phyloP scores from a whole-genome alignment of 2,888 invertebrate genomes.

The Dryadula phaetusa region DNA sequence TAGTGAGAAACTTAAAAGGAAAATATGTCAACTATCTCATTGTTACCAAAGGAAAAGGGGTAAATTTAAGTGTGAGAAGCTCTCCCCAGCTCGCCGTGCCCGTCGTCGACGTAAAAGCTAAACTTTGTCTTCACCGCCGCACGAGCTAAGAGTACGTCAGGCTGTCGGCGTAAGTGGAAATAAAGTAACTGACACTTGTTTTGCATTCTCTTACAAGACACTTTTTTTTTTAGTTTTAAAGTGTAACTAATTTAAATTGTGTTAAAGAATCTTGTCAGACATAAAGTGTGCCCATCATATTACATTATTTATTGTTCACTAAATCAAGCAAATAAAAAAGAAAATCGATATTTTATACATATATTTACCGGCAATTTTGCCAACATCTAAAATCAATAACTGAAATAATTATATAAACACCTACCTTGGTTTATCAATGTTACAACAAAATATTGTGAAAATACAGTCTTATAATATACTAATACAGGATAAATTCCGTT shows the following conservation, averaged over 20 bases:
- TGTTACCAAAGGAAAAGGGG: constrained; percentile 9
- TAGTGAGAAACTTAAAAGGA: background rate
- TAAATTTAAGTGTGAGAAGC: constrained; percentile 8
- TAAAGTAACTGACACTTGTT: constrained; percentile 4
- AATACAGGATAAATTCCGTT: background rate
- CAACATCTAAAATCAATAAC: no score
- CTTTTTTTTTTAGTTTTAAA: background rate
- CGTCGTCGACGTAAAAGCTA: constrained; percentile 5
- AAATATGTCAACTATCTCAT: constrained; percentile 19
- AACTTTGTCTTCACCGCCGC: constrained; percentile 2
- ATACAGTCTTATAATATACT: background rate
- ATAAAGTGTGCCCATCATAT: no score
- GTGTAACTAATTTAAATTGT: background rate
- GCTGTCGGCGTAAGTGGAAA: constrained; percentile 4
- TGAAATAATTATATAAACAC: no score
- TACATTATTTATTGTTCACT: no score
- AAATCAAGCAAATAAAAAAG: no score
- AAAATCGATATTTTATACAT: no score
- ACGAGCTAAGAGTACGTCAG: background rate
- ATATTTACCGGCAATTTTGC: no score
- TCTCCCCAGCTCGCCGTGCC: background rate
- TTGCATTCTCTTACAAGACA: background rate
- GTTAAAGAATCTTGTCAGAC: no score
- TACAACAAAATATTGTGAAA: background rate
- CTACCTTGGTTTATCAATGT: no score